Evolutionary conservation across 2,113 vertebrate genomes (phyloP).

Genomic region (Pristiophorus japonicus): DNA sequence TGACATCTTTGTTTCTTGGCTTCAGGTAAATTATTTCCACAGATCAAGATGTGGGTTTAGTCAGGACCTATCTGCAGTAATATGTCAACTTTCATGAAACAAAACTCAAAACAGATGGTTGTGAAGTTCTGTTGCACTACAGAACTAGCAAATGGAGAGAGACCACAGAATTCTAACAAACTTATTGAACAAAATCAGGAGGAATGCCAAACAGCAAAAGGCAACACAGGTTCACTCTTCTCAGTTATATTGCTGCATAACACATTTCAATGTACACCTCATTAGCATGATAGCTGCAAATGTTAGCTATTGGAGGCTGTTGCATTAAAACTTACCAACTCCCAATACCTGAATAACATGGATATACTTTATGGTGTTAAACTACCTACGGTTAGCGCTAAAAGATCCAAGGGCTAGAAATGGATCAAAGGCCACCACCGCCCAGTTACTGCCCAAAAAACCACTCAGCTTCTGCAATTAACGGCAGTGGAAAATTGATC

Average conservation of each 20-base stretch:
- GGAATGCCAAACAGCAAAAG: neutral
- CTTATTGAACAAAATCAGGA: neutral
- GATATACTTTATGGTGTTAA: neutral
- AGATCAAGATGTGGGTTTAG: neutral
- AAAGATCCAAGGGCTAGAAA: no score
- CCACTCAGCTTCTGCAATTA: no score
- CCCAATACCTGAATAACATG: neutral
- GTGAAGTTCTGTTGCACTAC: neutral
- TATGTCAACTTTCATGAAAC: neutral
- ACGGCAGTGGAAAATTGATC: no score
- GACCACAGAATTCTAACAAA: neutral
- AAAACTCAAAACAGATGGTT: neutral
- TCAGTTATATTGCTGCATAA: neutral
- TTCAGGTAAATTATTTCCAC: neutral
- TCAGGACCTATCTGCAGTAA: neutral
- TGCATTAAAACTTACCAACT: neutral
- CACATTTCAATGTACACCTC: neutral
- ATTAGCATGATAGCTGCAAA: neutral
- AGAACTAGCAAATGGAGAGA: neutral
- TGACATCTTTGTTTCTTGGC: neutral
- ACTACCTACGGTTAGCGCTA: neutral
- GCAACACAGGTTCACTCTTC: neutral
- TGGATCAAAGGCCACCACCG: no score
- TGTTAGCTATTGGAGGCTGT: neutral
- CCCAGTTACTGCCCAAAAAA: no score